Evolutionary conservation across 2,113 vertebrate genomes (phyloP), one percentile per base, ranked within the genome.

Genomic region (Chamaetylas fuelleborni): DNA sequence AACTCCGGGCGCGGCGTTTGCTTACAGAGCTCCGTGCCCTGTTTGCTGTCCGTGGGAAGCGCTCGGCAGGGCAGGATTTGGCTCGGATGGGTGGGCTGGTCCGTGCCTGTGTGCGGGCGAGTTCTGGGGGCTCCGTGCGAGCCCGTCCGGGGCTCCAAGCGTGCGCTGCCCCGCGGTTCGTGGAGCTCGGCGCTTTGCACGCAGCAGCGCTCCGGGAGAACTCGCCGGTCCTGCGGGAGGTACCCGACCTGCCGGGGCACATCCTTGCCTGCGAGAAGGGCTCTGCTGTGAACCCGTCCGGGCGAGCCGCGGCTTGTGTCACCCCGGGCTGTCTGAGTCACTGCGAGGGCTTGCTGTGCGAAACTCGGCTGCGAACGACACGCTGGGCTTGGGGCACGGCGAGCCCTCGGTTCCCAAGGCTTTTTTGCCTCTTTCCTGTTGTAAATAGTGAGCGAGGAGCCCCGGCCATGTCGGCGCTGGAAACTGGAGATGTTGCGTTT

Each of bases 281-380:
- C 43, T 28, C 3, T 18, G 88, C 88, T 31, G 66, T 1, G 86
- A 66, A 2, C 71, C 86, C 40, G 76, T 2, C 33, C 18, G 7
- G 91, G 92, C 96, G 5, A 62, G 95, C 95, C 15, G 90, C 70
- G 87, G 29, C 96, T 81, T 90, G 96, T 67, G 72, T 7, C 78
- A 54, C 29, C 93, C 34, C 51, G 28, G 85, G 29, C 14, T 12
- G 61, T 19, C 81, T 92, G 93, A 85, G 73, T 78, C 57, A 82
- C 48, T 1, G 73, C 12, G 4, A 72, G 74, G 84, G 34, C 14
- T 74, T 6, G 86, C 2, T 42, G 67, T 91, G 80, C 9, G 19
- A 81, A 83, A 86, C 12, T 36, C 40, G 20, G 0, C 34, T 1
- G 81, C 1, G 0, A 62, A 2, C 54, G n/a, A 0, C 23, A 0